Evolutionary conservation across 2,888 invertebrate genomes (phyloP), one percentile per base, ranked within the genome.

Genomic region (Hydroisotoma schaefferi): DNA sequence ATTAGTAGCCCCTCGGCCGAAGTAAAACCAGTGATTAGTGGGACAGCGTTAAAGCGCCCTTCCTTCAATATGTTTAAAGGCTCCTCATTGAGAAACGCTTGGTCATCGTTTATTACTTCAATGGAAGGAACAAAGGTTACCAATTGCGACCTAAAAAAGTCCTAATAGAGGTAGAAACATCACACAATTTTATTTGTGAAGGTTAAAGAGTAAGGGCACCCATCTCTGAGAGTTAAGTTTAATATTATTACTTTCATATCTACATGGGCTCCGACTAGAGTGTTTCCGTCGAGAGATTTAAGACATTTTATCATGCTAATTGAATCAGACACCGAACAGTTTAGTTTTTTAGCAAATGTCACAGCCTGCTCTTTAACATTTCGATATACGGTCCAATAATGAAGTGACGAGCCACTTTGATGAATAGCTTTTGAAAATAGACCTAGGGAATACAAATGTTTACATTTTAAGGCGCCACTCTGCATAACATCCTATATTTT

Each of bases 71-170:
- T 18, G 15, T 61, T 57, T 18, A 49, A 10, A 2, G 71, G 71
- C 6, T 67, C 58, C 53, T 68, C 65, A 22, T 61, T 53, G 23
- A 72, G 22, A 51, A 72, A 72, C 22, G 71, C 55, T 2, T 63
- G 59, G n/a, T 61, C 57, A 28, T 65, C 65, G 1, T 51, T 61
- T 8, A 66, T 23, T 1, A 40, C 33, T 57, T 72, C 71, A 38
- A 70, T 58, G 8, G 67, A 57, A 5, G 71, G 69, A 2, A 63
- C 67, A 57, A 69, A 72, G 1, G 61, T 53, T 4, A 18, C 26
- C 5, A 66, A 54, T 55, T 55, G 61, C 18, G 55, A 28, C 12
- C 62, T 52, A 23, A 55, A 47, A 15, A 60, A 51, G 20, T 61
- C 57, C 63, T 65, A 6, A n/a, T n/a, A n/a, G n/a, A n/a, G n/a